These are phyloP conservation scores for Athetis lepigone DNA, from an alignment of 2,888 invertebrate genomes.

Conservation along the genomic window DNA sequence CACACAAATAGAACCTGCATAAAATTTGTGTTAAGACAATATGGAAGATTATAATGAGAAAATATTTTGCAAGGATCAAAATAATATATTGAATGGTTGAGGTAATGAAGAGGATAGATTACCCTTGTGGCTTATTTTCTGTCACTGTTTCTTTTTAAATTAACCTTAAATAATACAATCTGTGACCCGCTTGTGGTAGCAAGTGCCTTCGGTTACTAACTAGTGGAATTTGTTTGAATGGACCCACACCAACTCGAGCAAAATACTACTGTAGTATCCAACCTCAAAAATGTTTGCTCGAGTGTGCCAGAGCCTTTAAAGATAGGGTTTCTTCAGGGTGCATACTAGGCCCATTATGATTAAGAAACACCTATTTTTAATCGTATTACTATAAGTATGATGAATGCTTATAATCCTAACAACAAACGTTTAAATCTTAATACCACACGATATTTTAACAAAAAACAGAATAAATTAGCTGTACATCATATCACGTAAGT, in stretches of 20 bases:
- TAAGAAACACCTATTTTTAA: slow-evolving; percentile 14
- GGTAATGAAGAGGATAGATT: slow-evolving; percentile 10
- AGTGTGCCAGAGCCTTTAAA: too few species aligned
- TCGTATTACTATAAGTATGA: slow-evolving; percentile 34
- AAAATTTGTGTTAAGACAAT: slow-evolving; percentile 66
- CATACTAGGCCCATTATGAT: not conserved
- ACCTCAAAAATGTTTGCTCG: too few species aligned
- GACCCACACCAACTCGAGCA: too few species aligned
- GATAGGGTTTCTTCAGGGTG: slow-evolving; percentile 8
- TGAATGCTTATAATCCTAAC: slow-evolving; percentile 45
- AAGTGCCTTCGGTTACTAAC: too few species aligned
- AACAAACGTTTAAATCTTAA: slow-evolving; percentile 49
- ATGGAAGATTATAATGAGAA: slow-evolving; percentile 60
- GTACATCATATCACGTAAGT: slow-evolving; percentile 53
- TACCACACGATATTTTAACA: slow-evolving; percentile 33
- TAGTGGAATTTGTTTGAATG: too few species aligned
- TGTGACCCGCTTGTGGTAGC: too few species aligned
- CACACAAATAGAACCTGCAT: slow-evolving; percentile 77
- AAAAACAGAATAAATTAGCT: slow-evolving; percentile 49
- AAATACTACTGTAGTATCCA: too few species aligned
- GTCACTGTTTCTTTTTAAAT: not conserved
- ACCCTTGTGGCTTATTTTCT: not conserved
- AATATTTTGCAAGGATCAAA: slow-evolving; percentile 48
- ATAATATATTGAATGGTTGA: slow-evolving; percentile 22
- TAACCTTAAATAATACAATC: too few species aligned